A percentile compares a stretch with the other conserved stretches of the same genome.
phyloP scores from a whole-genome alignment of 2,113 vertebrate species.

The Actenoides lindsayi region DNA sequence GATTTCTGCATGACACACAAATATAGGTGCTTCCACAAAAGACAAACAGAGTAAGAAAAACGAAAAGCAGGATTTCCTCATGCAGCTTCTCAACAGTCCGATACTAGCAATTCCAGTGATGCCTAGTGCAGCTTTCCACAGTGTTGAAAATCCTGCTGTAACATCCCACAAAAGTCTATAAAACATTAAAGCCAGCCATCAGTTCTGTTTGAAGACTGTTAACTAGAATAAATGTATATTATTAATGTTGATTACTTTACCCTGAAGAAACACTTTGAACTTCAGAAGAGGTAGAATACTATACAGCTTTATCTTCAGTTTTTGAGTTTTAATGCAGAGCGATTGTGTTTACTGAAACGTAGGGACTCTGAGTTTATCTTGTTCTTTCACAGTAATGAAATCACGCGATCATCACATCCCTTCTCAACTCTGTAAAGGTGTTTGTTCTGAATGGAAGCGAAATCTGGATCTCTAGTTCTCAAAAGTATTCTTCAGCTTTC shows the following conservation, averaged over 20 bases:
- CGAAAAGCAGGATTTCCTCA: neutral
- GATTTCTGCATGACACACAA: neutral
- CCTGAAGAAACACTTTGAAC: neutral
- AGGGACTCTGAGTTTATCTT: neutral
- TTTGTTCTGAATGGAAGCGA: neutral
- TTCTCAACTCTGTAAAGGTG: neutral
- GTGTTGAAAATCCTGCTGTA: neutral
- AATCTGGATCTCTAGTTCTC: neutral
- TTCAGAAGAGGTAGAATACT: neutral
- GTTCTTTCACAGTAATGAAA: neutral
- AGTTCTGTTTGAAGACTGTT: neutral
- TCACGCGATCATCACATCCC: neutral
- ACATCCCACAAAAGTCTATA: neutral
- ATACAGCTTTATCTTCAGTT: neutral
- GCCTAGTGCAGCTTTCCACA: neutral
- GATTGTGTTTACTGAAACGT: neutral
- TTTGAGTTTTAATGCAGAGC: neutral
- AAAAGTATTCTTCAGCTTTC: neutral
- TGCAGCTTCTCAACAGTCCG: neutral
- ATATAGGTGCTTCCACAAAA: neutral
- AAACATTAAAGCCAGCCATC: neutral
- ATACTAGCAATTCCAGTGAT: fast-evolving
- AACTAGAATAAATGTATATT: neutral
- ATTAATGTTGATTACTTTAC: neutral
- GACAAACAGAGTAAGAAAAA: neutral